Evolutionary conservation across 1,140 invertebrate genomes (phyloP), one percentile per base, ranked within the genome.

Genomic region (Bombus affinis): DNA sequence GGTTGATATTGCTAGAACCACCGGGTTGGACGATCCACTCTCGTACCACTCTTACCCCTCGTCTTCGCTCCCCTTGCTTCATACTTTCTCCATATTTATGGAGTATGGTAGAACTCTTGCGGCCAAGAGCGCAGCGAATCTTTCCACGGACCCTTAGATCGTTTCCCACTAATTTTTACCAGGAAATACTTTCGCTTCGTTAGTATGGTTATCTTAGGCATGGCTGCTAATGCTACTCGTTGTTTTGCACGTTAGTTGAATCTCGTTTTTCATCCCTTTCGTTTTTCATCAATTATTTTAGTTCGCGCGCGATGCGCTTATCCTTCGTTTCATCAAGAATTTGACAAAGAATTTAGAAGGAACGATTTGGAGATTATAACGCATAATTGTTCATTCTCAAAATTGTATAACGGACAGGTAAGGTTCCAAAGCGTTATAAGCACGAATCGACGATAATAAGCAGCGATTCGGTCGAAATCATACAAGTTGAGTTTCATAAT

Each of bases 11-110:
- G 81, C 77, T 62, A 39, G 59, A 66, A 82, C 59, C 22, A 86
- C 37, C 81, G 80, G 84, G 87, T 75, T 88, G 83, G 83, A 83
- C 76, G 83, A 85, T 32, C 75, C 91, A 88, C 86, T 90, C 82
- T 85, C 88, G 83, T 59, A 37, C 80, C 79, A 65, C 42, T 68
- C 75, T 15, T 9, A 18, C 18, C 3, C 5, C 15, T 66, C 65
- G 15, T 66, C 32, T 18, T 66, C 65, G 15, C 25, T 35, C 13
- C 71, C 39, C 71, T 25, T n/a, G 35, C 37, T 39, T 78, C 74
- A 9, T 66, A 71, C 18, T 84, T 79, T 37, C 66, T n/a, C 75
- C 66, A 47, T 71, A 59, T 71, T 79, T 59, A 44, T 39, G 47
- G 25, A 59, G 65, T 8, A 42, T 9, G 74, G 22, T 53, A 44